Conservation (phyloP, 92 coral and sea anemone species). For the Metridium senile region DNA sequence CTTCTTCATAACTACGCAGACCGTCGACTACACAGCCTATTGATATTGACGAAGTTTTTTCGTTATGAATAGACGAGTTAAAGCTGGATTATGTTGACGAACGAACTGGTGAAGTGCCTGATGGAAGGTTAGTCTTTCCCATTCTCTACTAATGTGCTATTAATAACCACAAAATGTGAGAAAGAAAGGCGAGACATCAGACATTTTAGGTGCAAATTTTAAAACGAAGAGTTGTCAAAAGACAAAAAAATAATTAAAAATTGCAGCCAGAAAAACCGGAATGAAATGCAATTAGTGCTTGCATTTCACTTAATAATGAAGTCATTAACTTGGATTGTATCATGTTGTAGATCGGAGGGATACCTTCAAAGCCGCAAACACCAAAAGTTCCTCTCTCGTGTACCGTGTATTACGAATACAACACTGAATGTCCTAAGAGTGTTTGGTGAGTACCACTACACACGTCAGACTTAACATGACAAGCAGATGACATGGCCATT, state of each 20-base stretch:
- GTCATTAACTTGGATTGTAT: not conserved
- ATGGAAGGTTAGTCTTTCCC: slow-evolving; percentile 51
- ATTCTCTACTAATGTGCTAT: not conserved
- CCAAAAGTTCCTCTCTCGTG: slow-evolving; percentile 82
- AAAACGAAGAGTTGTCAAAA: too few species aligned
- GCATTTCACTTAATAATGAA: too few species aligned
- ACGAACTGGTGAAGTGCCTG: slow-evolving; percentile 89
- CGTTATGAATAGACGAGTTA: slow-evolving; percentile 68
- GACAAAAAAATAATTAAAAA: too few species aligned
- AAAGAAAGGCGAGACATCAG: too few species aligned
- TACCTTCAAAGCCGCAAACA: slow-evolving; percentile 83
- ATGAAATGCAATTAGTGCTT: too few species aligned
- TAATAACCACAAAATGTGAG: too few species aligned
- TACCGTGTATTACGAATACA: slow-evolving; percentile 93
- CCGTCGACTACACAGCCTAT: too few species aligned
- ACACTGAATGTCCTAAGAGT: slow-evolving; percentile 91
- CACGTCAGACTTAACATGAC: not conserved
- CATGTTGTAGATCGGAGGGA: slow-evolving; percentile 57
- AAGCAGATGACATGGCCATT: too few species aligned
- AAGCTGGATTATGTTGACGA: slow-evolving; percentile 98
- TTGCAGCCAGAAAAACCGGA: too few species aligned
- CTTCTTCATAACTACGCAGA: too few species aligned
- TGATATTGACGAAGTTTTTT: not conserved
- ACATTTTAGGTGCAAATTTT: too few species aligned
- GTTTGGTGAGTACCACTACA: slow-evolving; percentile 78